Base-by-base conservation (phyloP, 1,140 invertebrate genomes). In the Ylistrum balloti region DNA sequence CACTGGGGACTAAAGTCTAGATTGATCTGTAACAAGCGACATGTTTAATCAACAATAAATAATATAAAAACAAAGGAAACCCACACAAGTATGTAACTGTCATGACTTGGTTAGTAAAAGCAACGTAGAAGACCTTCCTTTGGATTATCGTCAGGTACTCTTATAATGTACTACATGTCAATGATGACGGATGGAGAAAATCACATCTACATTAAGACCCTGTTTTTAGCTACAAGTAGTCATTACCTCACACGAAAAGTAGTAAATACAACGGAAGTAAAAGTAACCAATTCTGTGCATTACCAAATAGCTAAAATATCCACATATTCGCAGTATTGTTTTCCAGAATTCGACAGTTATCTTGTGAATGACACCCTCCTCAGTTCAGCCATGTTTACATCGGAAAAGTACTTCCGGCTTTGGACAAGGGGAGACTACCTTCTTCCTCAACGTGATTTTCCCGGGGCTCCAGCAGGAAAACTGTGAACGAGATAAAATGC, bases 101-200 rank as follows among this genome's bases (percentile, higher is more conserved):
- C 56, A 74, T 74, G n/a, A 74, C 22, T 74, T 74, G 17, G 22
- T n/a, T 0, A 74, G 5, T 74, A 74, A 28, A 74, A 28, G 5
- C 56, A 74, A n/a, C 2, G 28, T 5, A n/a, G n/a, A 28, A 28
- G 15, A 74, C 3, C 28, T 22, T 17, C 11, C 13, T 28, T 74
- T 74, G 0, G 56, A 74, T 74, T 45, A 11, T 74, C 56, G 56
- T 7, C 22, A 9, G n/a, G 22, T n/a, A 28, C 22, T 17, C 35
- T 38, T 13, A 38, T 28, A 74, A 5, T 45, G 9, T 45, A 17
- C n/a, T 28, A 74, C 56, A 74, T 74, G n/a, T 74, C n/a, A 28
- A 74, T 74, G 56, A 74, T 74, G 56, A 74, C 56, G 56, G 56
- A 74, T 74, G 22, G 56, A 74, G n/a, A 74, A 74, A 74, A 74